A percentile compares a stretch with the other conserved stretches of the same genome.
phyloP scores from a whole-genome alignment of 2,113 vertebrate genomes.

The Pagrus major region DNA sequence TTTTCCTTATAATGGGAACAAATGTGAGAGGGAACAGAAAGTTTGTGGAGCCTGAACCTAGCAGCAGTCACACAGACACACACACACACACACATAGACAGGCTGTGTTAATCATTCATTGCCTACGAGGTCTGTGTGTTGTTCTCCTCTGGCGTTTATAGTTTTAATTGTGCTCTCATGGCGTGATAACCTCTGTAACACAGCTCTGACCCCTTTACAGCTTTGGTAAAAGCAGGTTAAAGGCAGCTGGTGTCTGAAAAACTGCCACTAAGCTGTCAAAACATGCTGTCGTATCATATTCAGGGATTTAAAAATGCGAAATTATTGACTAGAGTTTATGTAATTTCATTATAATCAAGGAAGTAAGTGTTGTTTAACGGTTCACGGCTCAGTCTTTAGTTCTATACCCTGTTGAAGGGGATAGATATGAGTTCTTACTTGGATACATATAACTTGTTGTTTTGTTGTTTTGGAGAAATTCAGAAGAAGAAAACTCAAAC shows the following conservation, averaged over 20 bases:
- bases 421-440: no score
- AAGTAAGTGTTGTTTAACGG: no score
- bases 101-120: conserved; percentile 18
- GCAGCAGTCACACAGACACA: conserved; percentile 13
- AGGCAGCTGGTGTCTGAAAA: not conserved
- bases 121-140: not conserved
- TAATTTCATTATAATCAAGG: no score
- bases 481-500: no score
- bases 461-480: no score
- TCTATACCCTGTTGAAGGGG: no score
- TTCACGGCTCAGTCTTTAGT: no score
- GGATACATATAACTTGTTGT: no score
- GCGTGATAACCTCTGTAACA: not conserved
- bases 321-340: no score
- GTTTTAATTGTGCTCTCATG: conserved; percentile 7
- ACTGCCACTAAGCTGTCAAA: not conserved
- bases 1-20: conserved; percentile 7
- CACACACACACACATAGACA: no score
- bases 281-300: not conserved
- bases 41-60: conserved; percentile 8
- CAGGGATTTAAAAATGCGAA: no score
- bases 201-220: not conserved
- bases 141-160: not conserved
- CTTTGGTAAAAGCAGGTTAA: not conserved
- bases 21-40: conserved; percentile 16